These are phyloP conservation scores for Myodes glareolus DNA, from an alignment of 2,113 vertebrate genomes.

Conservation along the genomic window DNA sequence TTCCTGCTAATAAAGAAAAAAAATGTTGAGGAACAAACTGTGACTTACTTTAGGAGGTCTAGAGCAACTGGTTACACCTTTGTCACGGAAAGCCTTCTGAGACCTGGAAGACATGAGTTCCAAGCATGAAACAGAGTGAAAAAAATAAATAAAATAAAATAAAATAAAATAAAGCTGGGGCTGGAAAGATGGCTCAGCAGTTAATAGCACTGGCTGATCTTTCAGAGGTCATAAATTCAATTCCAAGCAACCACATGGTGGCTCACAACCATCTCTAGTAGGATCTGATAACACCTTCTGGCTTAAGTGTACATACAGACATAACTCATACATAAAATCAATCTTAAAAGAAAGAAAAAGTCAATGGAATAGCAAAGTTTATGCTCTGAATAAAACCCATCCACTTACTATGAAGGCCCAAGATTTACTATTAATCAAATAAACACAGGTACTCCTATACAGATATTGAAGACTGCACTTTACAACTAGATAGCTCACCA, in stretches of 20 bases:
- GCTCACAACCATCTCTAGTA: too few species aligned
- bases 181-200: too few species aligned
- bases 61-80: background rate
- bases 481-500: background rate
- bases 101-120: constrained; percentile 64
- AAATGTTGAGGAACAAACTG: background rate
- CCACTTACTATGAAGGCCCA: background rate
- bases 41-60: constrained; percentile 63
- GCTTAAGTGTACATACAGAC: too few species aligned
- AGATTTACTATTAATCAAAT: background rate
- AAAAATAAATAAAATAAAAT: background rate
- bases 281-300: too few species aligned
- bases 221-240: too few species aligned
- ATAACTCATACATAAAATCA: too few species aligned
- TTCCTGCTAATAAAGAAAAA: constrained; percentile 4
- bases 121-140: constrained; percentile 30
- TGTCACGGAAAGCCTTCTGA: constrained; percentile 65
- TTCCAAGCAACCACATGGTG: too few species aligned
- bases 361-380: background rate
- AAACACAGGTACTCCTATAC: background rate
- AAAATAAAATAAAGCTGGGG: too few species aligned
- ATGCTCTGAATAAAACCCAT: background rate
- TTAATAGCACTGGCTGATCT: too few species aligned
- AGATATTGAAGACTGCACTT: background rate
- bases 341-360: background rate